phyloP scores from a whole-genome alignment of 2,797 vertebrate species.

The Etheostoma perlongum region DNA sequence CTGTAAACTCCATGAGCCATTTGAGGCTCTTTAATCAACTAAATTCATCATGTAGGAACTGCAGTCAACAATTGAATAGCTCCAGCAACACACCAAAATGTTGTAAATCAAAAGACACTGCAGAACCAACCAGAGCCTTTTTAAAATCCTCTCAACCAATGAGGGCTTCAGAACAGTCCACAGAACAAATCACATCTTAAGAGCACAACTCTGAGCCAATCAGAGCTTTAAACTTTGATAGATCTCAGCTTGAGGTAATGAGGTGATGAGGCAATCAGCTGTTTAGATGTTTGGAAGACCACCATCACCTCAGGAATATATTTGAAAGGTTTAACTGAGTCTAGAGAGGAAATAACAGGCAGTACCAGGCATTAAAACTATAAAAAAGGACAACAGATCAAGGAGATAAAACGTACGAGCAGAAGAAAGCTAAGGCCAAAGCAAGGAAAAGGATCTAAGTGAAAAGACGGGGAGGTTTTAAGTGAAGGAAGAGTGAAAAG shows the following conservation, averaged over 20 bases:
- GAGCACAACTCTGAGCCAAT: conserved; percentile 43
- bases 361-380: background rate
- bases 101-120: background rate
- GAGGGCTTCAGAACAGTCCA: background rate
- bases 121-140: conserved; percentile 6
- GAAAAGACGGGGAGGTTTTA: background rate
- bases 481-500: background rate
- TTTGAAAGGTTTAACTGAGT: background rate
- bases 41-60: background rate
- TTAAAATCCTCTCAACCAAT: conserved; percentile 42
- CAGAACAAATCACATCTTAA: conserved; percentile 43
- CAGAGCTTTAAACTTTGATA: conserved; percentile 49
- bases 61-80: background rate
- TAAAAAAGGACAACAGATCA: background rate
- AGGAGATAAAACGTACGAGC: background rate
- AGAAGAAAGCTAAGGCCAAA: background rate
- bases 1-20: background rate
- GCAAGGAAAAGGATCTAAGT: background rate
- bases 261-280: conserved; percentile 28
- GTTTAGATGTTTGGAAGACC: conserved; percentile 39
- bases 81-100: background rate
- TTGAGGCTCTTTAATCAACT: background rate
- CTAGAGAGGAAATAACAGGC: background rate
- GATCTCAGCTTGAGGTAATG: conserved; percentile 65
- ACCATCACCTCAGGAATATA: background rate